Percentiles rank a stretch among this genome's conserved stretches.
These are phyloP conservation scores for Drosophila prolongata DNA, from an alignment of 2,888 invertebrate genomes.

Conservation along the genomic window DNA sequence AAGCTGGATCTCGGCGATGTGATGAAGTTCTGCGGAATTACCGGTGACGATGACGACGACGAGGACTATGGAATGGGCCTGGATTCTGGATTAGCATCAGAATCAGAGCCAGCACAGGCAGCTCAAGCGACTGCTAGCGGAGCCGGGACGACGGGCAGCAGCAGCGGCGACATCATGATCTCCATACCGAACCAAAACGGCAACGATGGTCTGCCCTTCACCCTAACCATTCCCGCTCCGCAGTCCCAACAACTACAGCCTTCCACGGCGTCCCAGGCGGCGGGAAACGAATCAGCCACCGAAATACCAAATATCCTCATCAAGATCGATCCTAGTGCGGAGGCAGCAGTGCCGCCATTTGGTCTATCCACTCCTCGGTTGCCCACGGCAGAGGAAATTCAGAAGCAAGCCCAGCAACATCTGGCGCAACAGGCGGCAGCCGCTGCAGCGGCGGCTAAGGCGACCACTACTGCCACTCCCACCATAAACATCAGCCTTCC, in stretches of 20 bases:
- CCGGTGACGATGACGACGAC: slow-evolving; percentile 88
- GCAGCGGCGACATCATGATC: slow-evolving; percentile 82
- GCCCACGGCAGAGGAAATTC: slow-evolving; percentile 83
- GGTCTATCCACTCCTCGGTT: slow-evolving; percentile 84
- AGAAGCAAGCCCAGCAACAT: slow-evolving; percentile 81
- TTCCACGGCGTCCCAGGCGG: slow-evolving; percentile 23
- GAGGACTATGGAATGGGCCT: slow-evolving; percentile 86
- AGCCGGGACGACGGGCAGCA: slow-evolving; percentile 38
- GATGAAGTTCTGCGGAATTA: slow-evolving; percentile 89
- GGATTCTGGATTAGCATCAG: slow-evolving; percentile 19
- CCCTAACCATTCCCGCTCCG: slow-evolving; percentile 83
- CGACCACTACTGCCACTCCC: slow-evolving; percentile 37
- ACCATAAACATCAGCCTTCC: slow-evolving; percentile 72
- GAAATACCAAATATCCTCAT: slow-evolving; percentile 84
- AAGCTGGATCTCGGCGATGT: slow-evolving; percentile 89
- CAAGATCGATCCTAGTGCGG: slow-evolving; percentile 83
- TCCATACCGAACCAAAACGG: slow-evolving; percentile 84
- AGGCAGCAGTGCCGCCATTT: slow-evolving; percentile 79
- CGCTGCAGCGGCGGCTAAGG: slow-evolving; percentile 67
- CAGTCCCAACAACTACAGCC: slow-evolving; percentile 42
- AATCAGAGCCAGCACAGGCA: slow-evolving; percentile 16
- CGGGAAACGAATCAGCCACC: slow-evolving; percentile 60
- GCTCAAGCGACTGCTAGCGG: slow-evolving; percentile 17
- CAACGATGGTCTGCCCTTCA: slow-evolving; percentile 82
- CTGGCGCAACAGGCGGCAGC: slow-evolving; percentile 78